A percentile compares a stretch with the other conserved stretches of the same genome.
phyloP scores from a whole-genome alignment of 2,113 vertebrate genomes.

The Syngnathus floridae region DNA sequence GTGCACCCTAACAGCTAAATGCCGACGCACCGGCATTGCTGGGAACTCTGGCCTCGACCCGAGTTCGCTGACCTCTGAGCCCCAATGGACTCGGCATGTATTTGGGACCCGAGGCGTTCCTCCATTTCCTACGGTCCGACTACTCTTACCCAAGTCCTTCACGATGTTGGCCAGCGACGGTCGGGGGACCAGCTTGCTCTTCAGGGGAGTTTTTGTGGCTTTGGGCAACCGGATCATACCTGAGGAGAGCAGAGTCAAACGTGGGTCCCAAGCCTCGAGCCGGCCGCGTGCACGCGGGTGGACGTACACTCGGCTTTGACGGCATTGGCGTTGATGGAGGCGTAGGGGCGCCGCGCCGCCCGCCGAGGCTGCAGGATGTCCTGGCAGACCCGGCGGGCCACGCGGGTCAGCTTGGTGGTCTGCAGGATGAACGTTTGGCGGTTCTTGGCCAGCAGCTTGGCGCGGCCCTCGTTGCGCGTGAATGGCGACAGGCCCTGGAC shows the following conservation, averaged over 20 bases:
- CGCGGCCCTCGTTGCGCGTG: constrained; percentile 83
- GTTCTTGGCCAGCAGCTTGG: constrained; percentile 90
- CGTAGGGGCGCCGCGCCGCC: constrained; percentile 84
- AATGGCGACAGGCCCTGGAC: constrained; percentile 86
- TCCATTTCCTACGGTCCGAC: too few relatives aligned
- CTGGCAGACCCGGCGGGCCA: constrained; percentile 84
- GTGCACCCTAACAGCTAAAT: too few relatives aligned
- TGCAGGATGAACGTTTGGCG: constrained; percentile 90
- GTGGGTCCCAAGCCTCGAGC: not conserved
- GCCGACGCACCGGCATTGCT: too few relatives aligned
- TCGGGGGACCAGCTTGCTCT: constrained; percentile 77
- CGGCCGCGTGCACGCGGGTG: not conserved
- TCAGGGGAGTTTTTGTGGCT: constrained; percentile 79
- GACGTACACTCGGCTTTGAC: constrained; percentile 90
- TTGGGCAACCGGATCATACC: constrained; percentile 89
- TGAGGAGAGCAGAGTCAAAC: constrained; percentile 33
- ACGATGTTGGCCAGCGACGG: constrained; percentile 81
- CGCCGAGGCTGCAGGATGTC: constrained; percentile 86
- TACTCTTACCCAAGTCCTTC: constrained; percentile 82
- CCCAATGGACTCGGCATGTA: too few relatives aligned
- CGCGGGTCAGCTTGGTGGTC: constrained; percentile 88
- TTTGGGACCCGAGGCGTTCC: too few relatives aligned
- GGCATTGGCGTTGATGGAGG: constrained; percentile 90
- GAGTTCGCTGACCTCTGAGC: too few relatives aligned
- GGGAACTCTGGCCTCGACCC: too few relatives aligned